Conservation (phyloP, 2,888 invertebrate species). For the Drosophila pullipes region DNA sequence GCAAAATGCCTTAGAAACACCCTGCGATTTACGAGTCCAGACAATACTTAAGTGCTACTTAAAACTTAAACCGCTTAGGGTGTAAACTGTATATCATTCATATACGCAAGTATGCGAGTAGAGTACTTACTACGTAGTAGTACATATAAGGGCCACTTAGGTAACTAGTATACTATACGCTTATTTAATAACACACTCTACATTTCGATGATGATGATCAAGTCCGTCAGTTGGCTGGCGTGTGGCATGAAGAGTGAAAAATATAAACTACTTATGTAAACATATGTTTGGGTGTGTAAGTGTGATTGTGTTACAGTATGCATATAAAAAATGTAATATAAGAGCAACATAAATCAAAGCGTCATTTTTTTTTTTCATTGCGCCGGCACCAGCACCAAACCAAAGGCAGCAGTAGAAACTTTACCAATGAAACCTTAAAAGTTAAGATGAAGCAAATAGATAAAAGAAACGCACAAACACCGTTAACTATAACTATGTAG, state of each 20-base stretch:
- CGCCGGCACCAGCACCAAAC: conserved; percentile 72
- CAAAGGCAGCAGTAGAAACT: conserved; percentile 68
- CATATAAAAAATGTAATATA: conserved; percentile 36
- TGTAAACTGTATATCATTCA: conserved; percentile 56
- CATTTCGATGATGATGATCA: conserved; percentile 82
- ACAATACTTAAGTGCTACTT: conserved; percentile 78
- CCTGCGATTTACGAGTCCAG: conserved; percentile 75
- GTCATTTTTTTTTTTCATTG: conserved; percentile 10
- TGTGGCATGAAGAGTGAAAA: conserved; percentile 47
- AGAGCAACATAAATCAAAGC: conserved; percentile 66
- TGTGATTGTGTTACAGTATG: conserved; percentile 17
- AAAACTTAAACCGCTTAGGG: conserved; percentile 78
- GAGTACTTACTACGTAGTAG: conserved; percentile 10
- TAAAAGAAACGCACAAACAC: conserved; percentile 67
- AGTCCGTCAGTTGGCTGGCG: conserved; percentile 65
- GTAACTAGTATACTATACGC: conserved; percentile 45
- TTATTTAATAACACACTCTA: conserved; percentile 70
- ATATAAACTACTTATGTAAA: conserved; percentile 34
- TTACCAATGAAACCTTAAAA: conserved; percentile 56
- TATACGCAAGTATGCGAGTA: conserved; percentile 26
- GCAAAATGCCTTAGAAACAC: conserved; percentile 55
- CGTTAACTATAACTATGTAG: conserved; percentile 24
- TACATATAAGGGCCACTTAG: conserved; percentile 54
- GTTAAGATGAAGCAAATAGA: conserved; percentile 44
- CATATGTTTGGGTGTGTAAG: conserved; percentile 14